Base-by-base conservation (phyloP, 2,113 vertebrate genomes). In the Aphelocoma coerulescens region DNA sequence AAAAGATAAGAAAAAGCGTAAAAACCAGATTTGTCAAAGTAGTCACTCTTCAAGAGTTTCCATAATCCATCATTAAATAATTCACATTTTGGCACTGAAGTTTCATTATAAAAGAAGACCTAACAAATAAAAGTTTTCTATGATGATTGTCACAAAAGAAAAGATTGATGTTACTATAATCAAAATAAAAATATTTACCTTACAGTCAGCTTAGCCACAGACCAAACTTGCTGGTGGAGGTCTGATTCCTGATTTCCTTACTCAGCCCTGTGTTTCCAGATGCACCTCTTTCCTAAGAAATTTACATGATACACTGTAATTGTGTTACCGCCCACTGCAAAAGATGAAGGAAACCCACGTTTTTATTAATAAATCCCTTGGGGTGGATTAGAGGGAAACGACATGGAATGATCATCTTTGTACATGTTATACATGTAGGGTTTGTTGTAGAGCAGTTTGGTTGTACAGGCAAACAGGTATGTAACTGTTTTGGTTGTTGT, bases 401-500 rank as follows among this genome's bases (percentile, higher is more conserved):
- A 11, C 21, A 51, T 4, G 4, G 17, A 59, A 43, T 59, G 4
- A 43, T 58, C 35, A 30, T 51, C 7, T 68, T 43, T 43, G 26
- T 43, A 22, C 10, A 32, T 2, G 11, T 51, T 59, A 35, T 17
- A 35, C 9, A 14, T 0, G 0, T 9, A 37, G 32, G 5, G 17
- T 51, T 68, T 51, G 22, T 12, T 32, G 21, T 10, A 68, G 26
- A 51, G 21, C 7, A 3, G 20, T 9, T 30, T 43, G 32, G 20
- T 44, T 51, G 17, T 21, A 35, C 21, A 26, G 44, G 9, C 13
- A 35, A 67, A 67, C 16, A 35, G 16, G 8, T 6, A 11, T 58
- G 20, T 21, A 26, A 16, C 20, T 16, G 4, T 21, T 63, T 62
- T 21, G 13, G 48, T 32, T 26, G 20, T 5, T 48, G 19, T 15